phyloP scores from a whole-genome alignment of 2,113 vertebrate genomes.

The Phrynocephalus versicolor region DNA sequence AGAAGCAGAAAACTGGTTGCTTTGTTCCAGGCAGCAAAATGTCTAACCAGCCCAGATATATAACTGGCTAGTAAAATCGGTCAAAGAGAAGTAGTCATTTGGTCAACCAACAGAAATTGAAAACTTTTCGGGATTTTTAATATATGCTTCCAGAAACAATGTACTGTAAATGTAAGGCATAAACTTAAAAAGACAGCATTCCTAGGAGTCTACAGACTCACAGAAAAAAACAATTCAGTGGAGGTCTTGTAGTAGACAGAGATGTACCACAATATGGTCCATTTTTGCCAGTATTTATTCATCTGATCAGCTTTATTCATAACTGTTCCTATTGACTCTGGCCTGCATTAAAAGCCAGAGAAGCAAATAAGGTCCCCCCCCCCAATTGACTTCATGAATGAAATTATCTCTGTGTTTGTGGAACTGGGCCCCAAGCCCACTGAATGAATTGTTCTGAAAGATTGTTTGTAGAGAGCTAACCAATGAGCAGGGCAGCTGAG shows the following conservation, averaged over 20 bases:
- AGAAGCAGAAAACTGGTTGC: too few relatives aligned
- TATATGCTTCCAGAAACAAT: not conserved
- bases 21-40: too few relatives aligned
- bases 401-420: conserved; percentile 42
- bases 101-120: not conserved
- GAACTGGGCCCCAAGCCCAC: conserved; percentile 46
- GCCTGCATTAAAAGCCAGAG: not conserved
- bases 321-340: not conserved
- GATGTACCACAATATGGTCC: conserved; percentile 10
- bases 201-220: not conserved
- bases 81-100: too few relatives aligned
- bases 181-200: too few relatives aligned
- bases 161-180: not conserved
- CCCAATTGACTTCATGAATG: conserved; percentile 33
- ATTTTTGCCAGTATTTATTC: conserved; percentile 30
- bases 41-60: too few relatives aligned
- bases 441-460: conserved; percentile 54
- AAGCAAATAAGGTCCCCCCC: conserved; percentile 8
- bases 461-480: conserved; percentile 50
- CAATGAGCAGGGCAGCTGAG: conserved; percentile 63
- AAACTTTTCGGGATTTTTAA: not conserved
- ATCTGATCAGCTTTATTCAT: conserved; percentile 40
- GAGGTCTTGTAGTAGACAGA: not conserved
- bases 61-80: too few relatives aligned
- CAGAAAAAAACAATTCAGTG: not conserved